A percentile compares a stretch with the other conserved stretches of the same genome.
Conservation (phyloP, 2,797 vertebrate genomes). For the Cyclura pinguis region DNA sequence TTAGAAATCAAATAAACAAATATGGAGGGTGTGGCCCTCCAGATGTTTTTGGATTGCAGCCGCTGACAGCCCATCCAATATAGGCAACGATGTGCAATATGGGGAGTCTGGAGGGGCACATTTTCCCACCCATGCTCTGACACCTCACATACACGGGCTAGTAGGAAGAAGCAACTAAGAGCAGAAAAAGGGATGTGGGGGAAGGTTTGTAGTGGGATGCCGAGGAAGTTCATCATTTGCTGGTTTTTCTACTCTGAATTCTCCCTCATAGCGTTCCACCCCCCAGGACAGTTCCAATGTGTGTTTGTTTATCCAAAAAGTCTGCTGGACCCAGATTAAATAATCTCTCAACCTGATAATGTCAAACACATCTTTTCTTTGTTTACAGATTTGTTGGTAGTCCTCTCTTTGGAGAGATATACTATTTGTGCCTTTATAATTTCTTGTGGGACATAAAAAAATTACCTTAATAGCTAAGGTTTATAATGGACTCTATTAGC, state of each 20-base stretch:
- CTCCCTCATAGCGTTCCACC: neutral
- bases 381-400: neutral
- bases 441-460: constrained; percentile 24
- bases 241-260: neutral
- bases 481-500: constrained; percentile 38
- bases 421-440: neutral
- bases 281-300: neutral
- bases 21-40: too few relatives aligned
- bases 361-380: constrained; percentile 8
- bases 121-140: neutral
- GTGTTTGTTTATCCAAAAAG: neutral
- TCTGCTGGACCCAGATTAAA: neutral
- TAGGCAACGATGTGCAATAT: too few relatives aligned
- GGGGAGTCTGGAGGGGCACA: too few relatives aligned
- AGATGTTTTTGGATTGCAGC: too few relatives aligned
- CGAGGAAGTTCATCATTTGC: too few relatives aligned
- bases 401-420: neutral
- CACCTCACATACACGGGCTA: neutral
- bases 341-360: neutral
- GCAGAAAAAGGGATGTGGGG: too few relatives aligned
- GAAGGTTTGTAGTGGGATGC: too few relatives aligned
- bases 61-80: too few relatives aligned
- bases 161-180: too few relatives aligned
- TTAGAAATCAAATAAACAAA: too few relatives aligned
- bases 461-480: neutral